Base-by-base conservation (phyloP, 2,888 invertebrate species). In the Cynaeus angustus region DNA sequence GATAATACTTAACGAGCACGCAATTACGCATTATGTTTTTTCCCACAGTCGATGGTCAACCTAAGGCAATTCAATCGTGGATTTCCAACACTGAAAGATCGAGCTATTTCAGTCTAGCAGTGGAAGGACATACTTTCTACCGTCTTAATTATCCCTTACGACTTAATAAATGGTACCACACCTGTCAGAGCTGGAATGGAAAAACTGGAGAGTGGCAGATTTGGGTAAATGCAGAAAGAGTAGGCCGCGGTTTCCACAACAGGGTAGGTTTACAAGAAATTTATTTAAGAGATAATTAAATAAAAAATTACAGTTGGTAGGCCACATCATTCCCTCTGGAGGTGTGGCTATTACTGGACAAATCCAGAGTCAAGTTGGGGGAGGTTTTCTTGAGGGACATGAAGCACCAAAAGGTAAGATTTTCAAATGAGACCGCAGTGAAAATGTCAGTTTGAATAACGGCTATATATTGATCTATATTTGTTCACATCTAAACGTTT, bases 181-280 rank as follows among this genome's bases (percentile, higher is more conserved):
- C 92, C 56, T 95, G 95, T 80, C 92, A 93, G 79, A 94, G 94
- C 61, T 95, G 95, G 95, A 95, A 94, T 83, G 94, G 94, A 12
- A 92, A 91, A 82, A 94, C 94, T 5, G 95, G 95, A 53, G 95
- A 95, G 85, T 95, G 95, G 95, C 95, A 95, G 85, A 90, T 94
- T 76, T 95, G 95, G 94, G 91, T 95, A 72, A 94, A 94, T 83
- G 91, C 91, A 13, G 95, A 95, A 84, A 88, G 95, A 74, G 94
- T 95, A 56, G 94, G 94, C 74, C 89, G 95, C 80, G 95, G 95
- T 70, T 95, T 94, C 84, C 92, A 94, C 85, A 95, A 95, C 83
- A 89, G 94, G 86, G 95, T 95, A 86, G 90, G 90, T 85, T 30
- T 37, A 5, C n/a, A n/a, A 5, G 37, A 37, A 8, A 2, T 37